Evolutionary conservation across 2,797 vertebrate genomes (phyloP), one percentile per base, ranked within the genome.

Genomic region (Tinamus major): DNA sequence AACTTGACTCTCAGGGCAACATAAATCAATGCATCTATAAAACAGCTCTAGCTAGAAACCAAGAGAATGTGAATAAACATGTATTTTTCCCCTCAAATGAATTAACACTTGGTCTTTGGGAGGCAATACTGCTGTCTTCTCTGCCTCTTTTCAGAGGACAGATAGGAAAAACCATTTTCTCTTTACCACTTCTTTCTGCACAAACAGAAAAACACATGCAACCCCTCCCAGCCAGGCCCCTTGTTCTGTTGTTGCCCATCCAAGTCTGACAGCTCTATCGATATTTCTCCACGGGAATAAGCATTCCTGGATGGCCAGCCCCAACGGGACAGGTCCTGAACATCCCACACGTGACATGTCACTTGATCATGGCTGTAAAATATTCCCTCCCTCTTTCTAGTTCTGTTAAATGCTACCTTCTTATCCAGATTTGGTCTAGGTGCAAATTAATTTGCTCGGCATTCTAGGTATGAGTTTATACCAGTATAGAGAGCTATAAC

Each of bases 21-120:
- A 80, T 86, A 81, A 95, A 96, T 95, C 90, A 94, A 85, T 69
- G 59, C 64, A 76, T 92, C 94, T 83, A 92, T 93, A 94, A 95
- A 97, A 94, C 35, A 96, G 80, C 68, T 82, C 94, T 79, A 86
- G 71, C 63, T 79, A 53, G 56, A 85, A 95, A 95, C 67, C 59
- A 71, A 37, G 68, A 85, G 18, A 92, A 80, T 87, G 65, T 75
- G 61, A 90, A 89, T 67, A 92, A 8, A 49, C 55, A n/a, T 85
- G 56, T 65, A 35, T 68, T 84, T 75, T 91, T 86, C 78, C 37
- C 65, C 69, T 70, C 51, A 69, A 51, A 62, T 29, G 79, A 74
- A 93, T 82, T 95, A 71, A 42, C 6, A 20, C 90, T 49, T 92
- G 49, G 89, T 79, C 92, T 86, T 74, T 42, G 61, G 61, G 67